phyloP scores from a whole-genome alignment of 2,888 invertebrate species.

The Caprella mutica region DNA sequence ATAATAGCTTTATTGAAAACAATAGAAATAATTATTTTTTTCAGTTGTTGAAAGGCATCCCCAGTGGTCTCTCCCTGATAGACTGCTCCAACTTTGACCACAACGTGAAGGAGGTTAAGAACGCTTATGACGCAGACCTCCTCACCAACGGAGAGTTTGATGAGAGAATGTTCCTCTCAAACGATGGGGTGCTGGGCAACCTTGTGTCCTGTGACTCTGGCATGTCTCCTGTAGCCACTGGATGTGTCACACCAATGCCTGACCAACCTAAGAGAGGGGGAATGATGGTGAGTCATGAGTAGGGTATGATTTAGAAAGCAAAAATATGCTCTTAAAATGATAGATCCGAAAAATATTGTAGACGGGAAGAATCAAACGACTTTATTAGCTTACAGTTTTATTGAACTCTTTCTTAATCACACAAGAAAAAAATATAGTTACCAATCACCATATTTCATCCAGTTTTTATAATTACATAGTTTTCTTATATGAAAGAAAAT shows the following conservation, averaged over 20 bases:
- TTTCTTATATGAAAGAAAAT: no score
- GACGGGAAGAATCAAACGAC: no score
- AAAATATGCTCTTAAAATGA: no score
- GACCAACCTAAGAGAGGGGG: slow-evolving; percentile 3
- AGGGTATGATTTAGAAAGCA: no score
- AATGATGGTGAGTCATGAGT: slow-evolving; percentile 1
- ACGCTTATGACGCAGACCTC: slow-evolving; percentile 80
- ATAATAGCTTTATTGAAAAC: no score
- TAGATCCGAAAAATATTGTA: no score
- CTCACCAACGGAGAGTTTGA: slow-evolving; percentile 88
- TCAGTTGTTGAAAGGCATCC: slow-evolving; percentile 62
- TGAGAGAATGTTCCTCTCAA: slow-evolving; percentile 85
- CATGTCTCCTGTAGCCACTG: background rate
- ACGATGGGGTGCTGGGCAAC: slow-evolving; percentile 39
- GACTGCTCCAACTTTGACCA: slow-evolving; percentile 67
- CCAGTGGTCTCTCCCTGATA: slow-evolving; percentile 60
- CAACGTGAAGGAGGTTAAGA: slow-evolving; percentile 73
- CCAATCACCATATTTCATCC: no score
- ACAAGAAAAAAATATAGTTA: no score
- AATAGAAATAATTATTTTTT: no score
- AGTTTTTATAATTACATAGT: no score
- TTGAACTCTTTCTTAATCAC: no score
- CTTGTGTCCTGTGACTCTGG: background rate
- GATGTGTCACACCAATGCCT: slow-evolving; percentile 2
- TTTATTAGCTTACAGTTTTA: no score